A percentile compares a stretch with the other conserved stretches of the same genome.
phyloP scores from a whole-genome alignment of 2,797 vertebrate genomes.

The Kryptolebias ocellatus region DNA sequence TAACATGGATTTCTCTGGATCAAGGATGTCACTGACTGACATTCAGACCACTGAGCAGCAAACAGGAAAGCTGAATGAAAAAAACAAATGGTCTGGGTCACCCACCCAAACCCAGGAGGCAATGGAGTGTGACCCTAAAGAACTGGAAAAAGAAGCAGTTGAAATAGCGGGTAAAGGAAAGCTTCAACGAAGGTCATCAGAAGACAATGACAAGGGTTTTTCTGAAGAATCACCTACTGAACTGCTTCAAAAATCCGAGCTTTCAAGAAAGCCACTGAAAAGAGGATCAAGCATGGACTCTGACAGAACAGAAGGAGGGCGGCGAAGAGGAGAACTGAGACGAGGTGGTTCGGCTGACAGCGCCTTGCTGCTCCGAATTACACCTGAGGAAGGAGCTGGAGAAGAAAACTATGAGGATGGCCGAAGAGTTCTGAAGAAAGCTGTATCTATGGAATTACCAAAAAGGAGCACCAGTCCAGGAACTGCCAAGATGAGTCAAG shows the following conservation, averaged over 20 bases:
- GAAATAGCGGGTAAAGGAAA: conserved; percentile 70
- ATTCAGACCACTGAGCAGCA: conserved; percentile 89
- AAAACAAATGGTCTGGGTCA: conserved; percentile 49
- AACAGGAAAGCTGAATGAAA: conserved; percentile 72
- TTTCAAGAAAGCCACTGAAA: conserved; percentile 83
- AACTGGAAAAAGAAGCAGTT: conserved; percentile 63
- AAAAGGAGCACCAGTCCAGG: conserved; percentile 87
- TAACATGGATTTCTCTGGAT: conserved; percentile 93
- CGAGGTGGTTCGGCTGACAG: conserved; percentile 95
- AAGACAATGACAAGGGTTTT: conserved; percentile 77
- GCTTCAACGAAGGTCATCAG: conserved; percentile 75
- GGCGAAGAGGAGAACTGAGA: conserved; percentile 86
- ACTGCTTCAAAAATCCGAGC: conserved; percentile 73
- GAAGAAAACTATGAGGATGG: conserved; percentile 75
- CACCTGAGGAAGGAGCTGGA: conserved; percentile 71
- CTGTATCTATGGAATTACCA: conserved; percentile 86
- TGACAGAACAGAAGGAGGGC: conserved; percentile 76
- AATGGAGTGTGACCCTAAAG: conserved; percentile 66
- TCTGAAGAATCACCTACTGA: conserved; percentile 83
- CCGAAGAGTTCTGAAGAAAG: conserved; percentile 87
- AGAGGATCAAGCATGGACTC: conserved; percentile 91
- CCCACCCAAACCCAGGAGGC: conserved; percentile 64
- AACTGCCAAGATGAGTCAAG: conserved; percentile 86
- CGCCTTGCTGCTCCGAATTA: conserved; percentile 86
- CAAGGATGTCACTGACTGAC: conserved; percentile 92